Conservation (phyloP, 53 echinoderm and acorn worm species). For the Astropecten irregularis region DNA sequence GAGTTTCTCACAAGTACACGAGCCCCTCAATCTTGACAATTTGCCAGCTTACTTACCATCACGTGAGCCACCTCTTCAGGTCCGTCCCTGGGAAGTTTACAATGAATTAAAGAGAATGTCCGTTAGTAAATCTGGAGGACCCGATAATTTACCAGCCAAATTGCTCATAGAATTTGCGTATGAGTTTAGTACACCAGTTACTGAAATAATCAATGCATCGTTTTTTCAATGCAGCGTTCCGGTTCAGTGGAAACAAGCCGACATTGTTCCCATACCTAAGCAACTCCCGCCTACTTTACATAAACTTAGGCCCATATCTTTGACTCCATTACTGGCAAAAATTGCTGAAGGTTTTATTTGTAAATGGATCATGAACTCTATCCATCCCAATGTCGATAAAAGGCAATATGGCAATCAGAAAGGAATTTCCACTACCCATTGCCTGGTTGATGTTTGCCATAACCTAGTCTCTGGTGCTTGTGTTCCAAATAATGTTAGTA, state of each 20-base stretch:
- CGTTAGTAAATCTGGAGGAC: constrained; percentile 22
- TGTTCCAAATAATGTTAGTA: too few species aligned
- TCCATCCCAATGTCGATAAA: neutral
- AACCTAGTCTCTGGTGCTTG: too few species aligned
- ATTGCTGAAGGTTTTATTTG: too few species aligned
- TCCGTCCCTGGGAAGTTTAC: neutral
- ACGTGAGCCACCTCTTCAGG: constrained; percentile 5
- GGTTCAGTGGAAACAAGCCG: constrained; percentile 1
- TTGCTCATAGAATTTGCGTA: constrained; percentile 22
- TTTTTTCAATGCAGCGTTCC: neutral
- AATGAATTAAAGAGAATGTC: constrained; percentile 21
- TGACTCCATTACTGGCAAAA: too few species aligned
- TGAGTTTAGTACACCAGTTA: constrained; percentile 1
- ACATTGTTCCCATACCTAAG: too few species aligned
- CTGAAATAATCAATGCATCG: constrained; percentile 20
- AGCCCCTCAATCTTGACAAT: neutral
- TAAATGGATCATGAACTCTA: too few species aligned
- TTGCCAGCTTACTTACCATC: constrained; percentile 29
- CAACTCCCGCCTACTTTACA: too few species aligned
- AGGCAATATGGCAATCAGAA: constrained; percentile 7
- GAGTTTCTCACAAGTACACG: constrained; percentile 30
- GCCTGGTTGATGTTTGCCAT: too few species aligned
- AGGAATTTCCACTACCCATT: too few species aligned
- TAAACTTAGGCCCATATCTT: too few species aligned
- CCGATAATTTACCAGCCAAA: constrained; percentile 10